phyloP scores from a whole-genome alignment of 1,140 invertebrate species.

The Trachelipus rathkii region DNA sequence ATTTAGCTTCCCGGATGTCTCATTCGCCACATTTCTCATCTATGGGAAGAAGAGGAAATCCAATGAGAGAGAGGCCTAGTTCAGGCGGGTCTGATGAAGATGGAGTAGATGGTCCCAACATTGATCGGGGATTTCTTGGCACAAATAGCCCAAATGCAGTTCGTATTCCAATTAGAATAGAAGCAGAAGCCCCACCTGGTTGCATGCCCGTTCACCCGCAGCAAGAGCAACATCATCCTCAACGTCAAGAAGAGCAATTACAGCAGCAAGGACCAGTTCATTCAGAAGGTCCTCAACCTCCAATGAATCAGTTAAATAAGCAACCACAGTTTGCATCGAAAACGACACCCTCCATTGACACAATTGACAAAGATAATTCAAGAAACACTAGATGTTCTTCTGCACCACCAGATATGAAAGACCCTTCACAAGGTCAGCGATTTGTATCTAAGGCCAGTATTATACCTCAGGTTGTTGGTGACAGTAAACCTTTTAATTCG shows the following conservation, averaged over 20 bases:
- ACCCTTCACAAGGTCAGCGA: conserved; percentile 25
- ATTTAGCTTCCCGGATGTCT: conserved; percentile 37
- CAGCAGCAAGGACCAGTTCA: conserved; percentile 16
- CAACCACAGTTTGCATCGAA: conserved; percentile 31
- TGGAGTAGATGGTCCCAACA: conserved; percentile 10
- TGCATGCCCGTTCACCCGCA: conserved; percentile 20
- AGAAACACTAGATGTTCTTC: conserved; percentile 35
- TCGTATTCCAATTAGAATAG: conserved; percentile 38
- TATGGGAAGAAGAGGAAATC: conserved; percentile 35
- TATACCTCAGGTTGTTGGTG: conserved; percentile 29
- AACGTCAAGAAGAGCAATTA: conserved; percentile 16
- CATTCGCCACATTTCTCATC: conserved; percentile 35
- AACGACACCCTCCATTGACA: conserved; percentile 37
- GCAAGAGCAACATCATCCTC: neutral
- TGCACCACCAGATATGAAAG: conserved; percentile 37
- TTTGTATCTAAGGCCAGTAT: conserved; percentile 31
- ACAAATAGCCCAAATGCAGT: conserved; percentile 19
- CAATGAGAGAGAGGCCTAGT: conserved; percentile 35
- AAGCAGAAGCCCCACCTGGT: conserved; percentile 36
- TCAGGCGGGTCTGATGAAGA: conserved; percentile 40
- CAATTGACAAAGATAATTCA: conserved; percentile 21
- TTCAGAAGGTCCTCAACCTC: neutral
- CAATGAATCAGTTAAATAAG: conserved; percentile 11
- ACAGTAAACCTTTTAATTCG: conserved; percentile 24
- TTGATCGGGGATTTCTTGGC: conserved; percentile 28